Evolutionary conservation across 1,140 invertebrate genomes (phyloP).

Genomic region (Cylas formicarius): DNA sequence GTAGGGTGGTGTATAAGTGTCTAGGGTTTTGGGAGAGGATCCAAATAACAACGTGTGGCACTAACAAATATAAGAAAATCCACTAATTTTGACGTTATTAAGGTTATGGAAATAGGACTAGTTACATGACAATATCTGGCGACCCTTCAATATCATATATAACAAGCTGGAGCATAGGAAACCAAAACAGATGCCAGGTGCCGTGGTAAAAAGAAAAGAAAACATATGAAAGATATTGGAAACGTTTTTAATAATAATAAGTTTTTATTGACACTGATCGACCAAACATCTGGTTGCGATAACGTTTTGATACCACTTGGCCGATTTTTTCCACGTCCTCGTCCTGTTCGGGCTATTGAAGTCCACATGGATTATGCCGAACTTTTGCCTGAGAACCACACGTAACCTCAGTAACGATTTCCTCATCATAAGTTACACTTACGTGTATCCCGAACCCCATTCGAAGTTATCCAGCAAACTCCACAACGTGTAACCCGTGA

Average conservation of each 20-base stretch:
- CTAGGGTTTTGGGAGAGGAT: too few relatives aligned
- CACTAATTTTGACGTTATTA: too few relatives aligned
- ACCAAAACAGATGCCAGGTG: too few relatives aligned
- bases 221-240: too few relatives aligned
- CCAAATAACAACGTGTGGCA: too few relatives aligned
- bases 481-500: slow-evolving; percentile 54
- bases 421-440: slow-evolving; percentile 11
- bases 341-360: slow-evolving; percentile 20
- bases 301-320: slow-evolving; percentile 18
- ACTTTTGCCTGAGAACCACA: slow-evolving; percentile 17
- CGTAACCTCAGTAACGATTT: too few relatives aligned
- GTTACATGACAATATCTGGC: not conserved
- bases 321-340: slow-evolving; percentile 22
- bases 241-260: slow-evolving; percentile 1
- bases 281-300: slow-evolving; percentile 19
- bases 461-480: slow-evolving; percentile 60
- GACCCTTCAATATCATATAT: too few relatives aligned
- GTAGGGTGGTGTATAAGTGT: too few relatives aligned
- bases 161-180: too few relatives aligned
- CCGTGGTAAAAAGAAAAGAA: too few relatives aligned
- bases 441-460: slow-evolving; percentile 47
- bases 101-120: too few relatives aligned
- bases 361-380: slow-evolving; percentile 23
- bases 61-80: too few relatives aligned
- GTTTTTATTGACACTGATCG: slow-evolving; percentile 13